These are phyloP conservation scores for Dyspetes luteomarginatus DNA, from an alignment of 2,888 invertebrate species.

Conservation along the genomic window DNA sequence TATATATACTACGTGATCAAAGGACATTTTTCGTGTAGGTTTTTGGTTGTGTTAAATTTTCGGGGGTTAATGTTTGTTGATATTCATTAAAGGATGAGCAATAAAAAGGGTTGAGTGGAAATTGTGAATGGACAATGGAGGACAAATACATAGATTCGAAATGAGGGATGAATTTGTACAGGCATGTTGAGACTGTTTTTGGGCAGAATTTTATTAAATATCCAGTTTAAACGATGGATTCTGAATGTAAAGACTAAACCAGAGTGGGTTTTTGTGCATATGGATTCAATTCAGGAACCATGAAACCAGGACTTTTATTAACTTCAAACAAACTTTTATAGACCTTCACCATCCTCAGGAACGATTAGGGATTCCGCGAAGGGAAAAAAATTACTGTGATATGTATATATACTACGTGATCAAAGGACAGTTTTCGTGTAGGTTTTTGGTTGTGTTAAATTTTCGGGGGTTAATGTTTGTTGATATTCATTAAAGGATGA, in stretches of 20 bases:
- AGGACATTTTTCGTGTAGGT: neutral
- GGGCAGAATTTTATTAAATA: no score
- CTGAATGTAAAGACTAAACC: no score
- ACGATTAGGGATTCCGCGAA: conserved; percentile 50
- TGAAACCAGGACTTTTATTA: no score
- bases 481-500: conserved; percentile 9
- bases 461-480: conserved; percentile 9
- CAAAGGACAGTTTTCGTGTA: neutral
- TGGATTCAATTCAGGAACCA: no score
- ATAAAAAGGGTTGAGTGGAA: neutral
- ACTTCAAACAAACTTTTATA: no score
- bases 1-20: conserved; percentile 20
- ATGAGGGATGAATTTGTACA: neutral
- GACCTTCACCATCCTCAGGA: conserved; percentile 60
- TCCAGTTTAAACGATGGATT: no score
- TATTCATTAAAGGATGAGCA: conserved; percentile 4
- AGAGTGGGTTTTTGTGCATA: no score
- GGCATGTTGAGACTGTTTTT: no score
- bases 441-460: neutral
- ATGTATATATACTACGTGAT: no score
- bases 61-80: conserved; percentile 9
- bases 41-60: neutral
- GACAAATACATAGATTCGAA: neutral
- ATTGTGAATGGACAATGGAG: neutral
- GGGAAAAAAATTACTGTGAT: conserved; percentile 29